A percentile compares a stretch with the other conserved stretches of the same genome.
Evolutionary conservation across 1,140 invertebrate species (phyloP).

Genomic region (Linepithema humile): DNA sequence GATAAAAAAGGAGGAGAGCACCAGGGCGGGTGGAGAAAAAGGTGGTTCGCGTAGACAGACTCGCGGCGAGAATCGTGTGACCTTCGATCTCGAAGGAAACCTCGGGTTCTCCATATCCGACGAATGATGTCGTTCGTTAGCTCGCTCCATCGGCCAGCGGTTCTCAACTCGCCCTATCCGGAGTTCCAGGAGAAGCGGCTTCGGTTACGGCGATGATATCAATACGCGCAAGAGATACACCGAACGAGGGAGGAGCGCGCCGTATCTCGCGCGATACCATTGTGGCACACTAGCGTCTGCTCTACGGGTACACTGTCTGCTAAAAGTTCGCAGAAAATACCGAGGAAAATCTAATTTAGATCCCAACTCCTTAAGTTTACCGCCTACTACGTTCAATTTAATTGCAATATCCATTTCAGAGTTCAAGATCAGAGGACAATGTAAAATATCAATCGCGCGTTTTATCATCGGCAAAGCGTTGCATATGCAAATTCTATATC

Average conservation of each 20-base stretch:
- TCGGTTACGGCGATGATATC: conserved; percentile 64
- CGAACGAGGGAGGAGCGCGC: conserved; percentile 19
- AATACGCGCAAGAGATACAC: conserved; percentile 54
- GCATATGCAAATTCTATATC: background rate
- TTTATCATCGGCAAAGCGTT: background rate
- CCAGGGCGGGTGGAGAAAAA: background rate
- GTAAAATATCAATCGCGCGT: background rate
- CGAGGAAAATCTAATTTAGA: background rate
- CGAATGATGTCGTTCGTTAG: conserved; percentile 69
- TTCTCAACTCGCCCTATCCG: conserved; percentile 44
- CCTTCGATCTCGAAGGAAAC: conserved; percentile 70
- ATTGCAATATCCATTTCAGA: background rate
- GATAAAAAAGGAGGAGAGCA: background rate
- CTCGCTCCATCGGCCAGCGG: conserved; percentile 53
- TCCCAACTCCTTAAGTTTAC: background rate
- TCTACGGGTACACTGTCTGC: conserved; percentile 30
- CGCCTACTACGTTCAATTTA: background rate
- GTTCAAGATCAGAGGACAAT: background rate
- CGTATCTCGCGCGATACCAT: conserved; percentile 61
- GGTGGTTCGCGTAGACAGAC: conserved; percentile 1
- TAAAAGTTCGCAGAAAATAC: conserved; percentile 13
- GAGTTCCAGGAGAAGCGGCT: conserved; percentile 59
- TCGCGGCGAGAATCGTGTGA: conserved; percentile 40
- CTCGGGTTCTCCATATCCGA: conserved; percentile 66
- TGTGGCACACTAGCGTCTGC: background rate